Evolutionary conservation across 2,888 invertebrate genomes (phyloP).

Genomic region (Epinotia bilunana): DNA sequence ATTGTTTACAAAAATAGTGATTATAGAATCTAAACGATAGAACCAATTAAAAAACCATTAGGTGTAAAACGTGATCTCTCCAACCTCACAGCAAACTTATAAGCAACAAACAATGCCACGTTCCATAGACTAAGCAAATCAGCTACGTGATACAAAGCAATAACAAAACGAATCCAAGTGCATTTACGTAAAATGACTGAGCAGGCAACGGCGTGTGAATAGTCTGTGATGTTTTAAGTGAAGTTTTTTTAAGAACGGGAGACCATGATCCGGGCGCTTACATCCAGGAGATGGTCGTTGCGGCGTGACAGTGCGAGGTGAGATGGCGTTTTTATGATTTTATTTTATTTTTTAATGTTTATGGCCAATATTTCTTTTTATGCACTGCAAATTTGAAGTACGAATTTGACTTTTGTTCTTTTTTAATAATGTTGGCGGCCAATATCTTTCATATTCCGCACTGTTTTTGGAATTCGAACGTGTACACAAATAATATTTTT

Average conservation of each 20-base stretch:
- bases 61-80: constrained; percentile 12
- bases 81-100: neutral
- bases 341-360: neutral
- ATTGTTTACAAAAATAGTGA: neutral
- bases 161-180: constrained; percentile 39
- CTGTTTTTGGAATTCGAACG: too few species aligned
- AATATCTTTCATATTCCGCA: too few species aligned
- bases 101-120: neutral
- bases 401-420: too few species aligned
- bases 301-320: constrained; percentile 80
- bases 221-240: constrained; percentile 50
- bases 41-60: neutral
- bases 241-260: constrained; percentile 47
- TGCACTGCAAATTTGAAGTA: too few species aligned
- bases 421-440: too few species aligned
- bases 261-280: constrained; percentile 75
- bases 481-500: too few species aligned
- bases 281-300: constrained; percentile 79
- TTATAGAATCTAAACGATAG: neutral
- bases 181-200: constrained; percentile 38
- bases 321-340: constrained; percentile 51
- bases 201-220: neutral
- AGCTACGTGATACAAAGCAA: constrained; percentile 37
- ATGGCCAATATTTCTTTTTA: neutral
- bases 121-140: constrained; percentile 16